Evolutionary conservation across 2,888 invertebrate genomes (phyloP), one percentile per base, ranked within the genome.

Genomic region (Caenorhabditis sulstoni): DNA sequence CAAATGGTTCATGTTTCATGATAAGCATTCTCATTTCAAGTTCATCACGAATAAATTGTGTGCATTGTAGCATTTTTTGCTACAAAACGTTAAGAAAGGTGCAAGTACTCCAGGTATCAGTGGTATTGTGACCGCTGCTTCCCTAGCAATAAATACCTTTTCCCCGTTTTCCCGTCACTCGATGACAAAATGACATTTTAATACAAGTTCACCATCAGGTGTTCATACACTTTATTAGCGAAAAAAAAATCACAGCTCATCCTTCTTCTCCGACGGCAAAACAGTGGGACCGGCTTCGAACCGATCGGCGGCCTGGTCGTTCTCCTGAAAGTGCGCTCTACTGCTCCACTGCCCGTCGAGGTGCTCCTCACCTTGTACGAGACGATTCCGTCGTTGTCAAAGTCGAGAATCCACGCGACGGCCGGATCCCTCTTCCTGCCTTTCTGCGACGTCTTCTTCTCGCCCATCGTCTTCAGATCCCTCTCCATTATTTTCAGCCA

Each of bases 351-450:
- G 3, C 39, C 20, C 11, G 55, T 9, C 14, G 7, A 53, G 14
- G 37, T 37, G 37, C 2, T 39, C 2, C 22, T 12, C 45, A 89
- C 89, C 65, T 86, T 79, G 23, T 71, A 74, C 18, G 84, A 84
- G 8, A 90, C 88, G 20, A 89, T 66, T 50, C 90, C 90, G 65
- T 90, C 90, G 66, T 88, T 89, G 79, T 90, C 84, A 71, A 90
- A 90, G 78, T 90, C 90, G 14, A 90, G 80, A 59, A 90, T 86
- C 90, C 90, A 90, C 11, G 74, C 87, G 23, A 90, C 52, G n/a
- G 85, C 88, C 3, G 90, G 90, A 53, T 90, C 89, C 8, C 90
- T 74, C 44, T 84, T 84, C 11, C 86, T 61, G 14, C 86, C 86
- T 44, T 87, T 82, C 18, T 81, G 77, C 22, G 70, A 65, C n/a